phyloP scores from a whole-genome alignment of 2,797 vertebrate species.

The Pseudomugil gertrudae region DNA sequence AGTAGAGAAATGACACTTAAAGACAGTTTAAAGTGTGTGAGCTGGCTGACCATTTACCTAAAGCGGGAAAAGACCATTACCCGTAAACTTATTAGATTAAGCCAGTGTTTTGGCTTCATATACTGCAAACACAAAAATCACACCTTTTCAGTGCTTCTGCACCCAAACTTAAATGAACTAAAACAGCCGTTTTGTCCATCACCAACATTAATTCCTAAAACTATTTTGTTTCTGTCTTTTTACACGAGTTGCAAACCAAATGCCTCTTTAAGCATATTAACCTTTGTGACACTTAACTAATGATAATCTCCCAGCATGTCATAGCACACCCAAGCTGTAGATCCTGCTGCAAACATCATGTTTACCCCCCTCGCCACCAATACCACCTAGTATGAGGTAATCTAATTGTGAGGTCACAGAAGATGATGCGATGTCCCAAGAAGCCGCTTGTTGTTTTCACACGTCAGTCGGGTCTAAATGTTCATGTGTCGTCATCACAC shows the following conservation, averaged over 20 bases:
- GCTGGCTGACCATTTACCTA: not conserved
- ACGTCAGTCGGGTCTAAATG: conserved; percentile 1
- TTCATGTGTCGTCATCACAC: not conserved
- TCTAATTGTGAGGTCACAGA: conserved; percentile 29
- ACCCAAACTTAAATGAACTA: not conserved
- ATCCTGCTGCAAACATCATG: conserved; percentile 27
- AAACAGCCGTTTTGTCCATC: not conserved
- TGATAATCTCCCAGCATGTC: conserved; percentile 40
- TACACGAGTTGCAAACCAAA: not conserved
- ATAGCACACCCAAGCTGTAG: conserved; percentile 16
- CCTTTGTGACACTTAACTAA: conserved; percentile 28
- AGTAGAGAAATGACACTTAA: not conserved
- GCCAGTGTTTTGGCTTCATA: not conserved
- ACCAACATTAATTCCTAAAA: not conserved
- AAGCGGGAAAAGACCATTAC: not conserved
- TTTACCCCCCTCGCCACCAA: conserved; percentile 45
- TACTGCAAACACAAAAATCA: not conserved
- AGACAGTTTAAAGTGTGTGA: not conserved
- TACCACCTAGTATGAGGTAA: conserved; percentile 37
- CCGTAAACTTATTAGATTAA: conserved; percentile 3
- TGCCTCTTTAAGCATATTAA: conserved; percentile 26
- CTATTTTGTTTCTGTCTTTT: no score
- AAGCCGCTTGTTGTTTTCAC: conserved; percentile 26
- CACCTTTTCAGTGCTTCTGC: not conserved
- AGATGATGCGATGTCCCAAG: conserved; percentile 47